Conservation (phyloP, 1,140 invertebrate genomes). For the Cylas formicarius region DNA sequence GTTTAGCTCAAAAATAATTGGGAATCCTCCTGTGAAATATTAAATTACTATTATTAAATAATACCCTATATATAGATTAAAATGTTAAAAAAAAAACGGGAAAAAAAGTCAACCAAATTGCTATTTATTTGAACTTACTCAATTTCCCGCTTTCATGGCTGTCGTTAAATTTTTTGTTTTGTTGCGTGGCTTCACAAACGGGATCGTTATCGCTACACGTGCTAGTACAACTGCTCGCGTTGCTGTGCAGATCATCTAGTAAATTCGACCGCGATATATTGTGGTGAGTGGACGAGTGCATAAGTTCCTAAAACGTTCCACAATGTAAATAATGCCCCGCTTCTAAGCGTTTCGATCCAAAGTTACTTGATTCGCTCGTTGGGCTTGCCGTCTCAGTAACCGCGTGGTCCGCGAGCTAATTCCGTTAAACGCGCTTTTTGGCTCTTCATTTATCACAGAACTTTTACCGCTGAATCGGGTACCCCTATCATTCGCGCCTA, state of each 20-base stretch:
- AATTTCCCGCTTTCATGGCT: conserved; percentile 37
- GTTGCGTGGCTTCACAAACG: conserved; percentile 37
- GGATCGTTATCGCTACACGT: conserved; percentile 41
- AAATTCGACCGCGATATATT: conserved; percentile 35
- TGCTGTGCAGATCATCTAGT: conserved; percentile 41
- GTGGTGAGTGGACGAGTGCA: conserved; percentile 27
- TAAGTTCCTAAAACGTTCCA: conserved; percentile 28
- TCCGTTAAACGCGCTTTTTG: conserved; percentile 1
- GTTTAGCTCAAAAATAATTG: too few relatives aligned
- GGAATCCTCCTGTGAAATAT: too few relatives aligned
- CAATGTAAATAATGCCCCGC: too few relatives aligned
- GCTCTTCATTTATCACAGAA: conserved; percentile 33
- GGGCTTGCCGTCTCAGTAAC: conserved; percentile 35
- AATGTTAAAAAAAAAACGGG: too few relatives aligned
- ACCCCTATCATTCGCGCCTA: conserved; percentile 12
- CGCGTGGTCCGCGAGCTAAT: conserved; percentile 33
- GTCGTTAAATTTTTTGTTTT: conserved; percentile 37
- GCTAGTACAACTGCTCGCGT: conserved; percentile 40
- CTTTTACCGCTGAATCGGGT: conserved; percentile 26
- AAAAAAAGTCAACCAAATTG: too few relatives aligned
- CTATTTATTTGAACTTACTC: too few relatives aligned
- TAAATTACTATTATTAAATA: too few relatives aligned
- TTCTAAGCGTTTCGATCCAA: background rate
- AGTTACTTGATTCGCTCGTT: conserved; percentile 33
- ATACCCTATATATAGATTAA: too few relatives aligned